phyloP scores from a whole-genome alignment of 2,113 vertebrate genomes.

The Hypanus sabinus region DNA sequence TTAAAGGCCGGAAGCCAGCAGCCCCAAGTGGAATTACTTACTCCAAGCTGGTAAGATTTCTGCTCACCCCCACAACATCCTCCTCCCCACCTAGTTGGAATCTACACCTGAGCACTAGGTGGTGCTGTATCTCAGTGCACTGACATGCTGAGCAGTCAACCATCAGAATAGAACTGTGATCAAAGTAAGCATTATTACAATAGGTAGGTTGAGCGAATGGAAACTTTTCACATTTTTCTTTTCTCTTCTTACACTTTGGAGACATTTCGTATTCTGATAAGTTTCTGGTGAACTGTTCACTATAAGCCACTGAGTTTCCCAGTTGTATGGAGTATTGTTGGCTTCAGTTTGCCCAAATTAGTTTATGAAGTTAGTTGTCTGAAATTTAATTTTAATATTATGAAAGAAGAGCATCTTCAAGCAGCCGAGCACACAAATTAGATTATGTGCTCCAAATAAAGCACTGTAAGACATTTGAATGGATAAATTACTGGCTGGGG shows the following conservation, averaged over 20 bases:
- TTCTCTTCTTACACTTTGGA: not conserved
- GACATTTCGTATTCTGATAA: not conserved
- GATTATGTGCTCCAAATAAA: constrained; percentile 8
- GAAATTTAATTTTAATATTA: constrained; percentile 26
- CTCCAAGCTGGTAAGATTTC: not conserved
- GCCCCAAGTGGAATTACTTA: not conserved
- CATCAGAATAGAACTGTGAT: too few relatives aligned
- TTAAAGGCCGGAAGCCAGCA: too few relatives aligned
- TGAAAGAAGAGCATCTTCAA: constrained; percentile 24
- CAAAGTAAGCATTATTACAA: not conserved
- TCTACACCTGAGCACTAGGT: not conserved
- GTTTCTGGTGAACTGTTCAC: not conserved
- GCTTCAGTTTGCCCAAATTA: not conserved
- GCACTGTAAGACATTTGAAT: not conserved
- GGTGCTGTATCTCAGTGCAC: not conserved
- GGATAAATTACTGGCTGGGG: not conserved
- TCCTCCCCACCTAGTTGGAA: not conserved
- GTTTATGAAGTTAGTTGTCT: not conserved
- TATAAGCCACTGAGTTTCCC: not conserved
- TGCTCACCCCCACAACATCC: too few relatives aligned
- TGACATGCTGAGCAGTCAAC: not conserved
- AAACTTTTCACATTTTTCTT: not conserved
- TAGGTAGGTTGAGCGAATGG: not conserved
- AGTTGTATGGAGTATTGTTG: not conserved
- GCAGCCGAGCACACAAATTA: not conserved